phyloP scores from a whole-genome alignment of 2,797 vertebrate species.

The Melanotaenia trifasciata region DNA sequence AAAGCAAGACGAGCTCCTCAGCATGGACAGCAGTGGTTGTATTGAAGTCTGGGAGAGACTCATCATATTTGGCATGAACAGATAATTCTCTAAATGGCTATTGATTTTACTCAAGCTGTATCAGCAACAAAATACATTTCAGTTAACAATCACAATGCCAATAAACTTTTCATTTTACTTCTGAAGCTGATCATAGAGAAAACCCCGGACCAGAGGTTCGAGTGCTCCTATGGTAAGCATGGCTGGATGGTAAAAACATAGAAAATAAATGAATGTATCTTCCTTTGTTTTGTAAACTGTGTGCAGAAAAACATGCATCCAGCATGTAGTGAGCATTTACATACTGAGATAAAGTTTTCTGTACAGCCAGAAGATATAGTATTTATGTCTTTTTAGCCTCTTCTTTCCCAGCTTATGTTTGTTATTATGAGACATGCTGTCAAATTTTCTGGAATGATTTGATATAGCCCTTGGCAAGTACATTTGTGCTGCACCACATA shows the following conservation, averaged over 20 bases:
- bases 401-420: constrained; percentile 42
- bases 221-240: constrained; percentile 11
- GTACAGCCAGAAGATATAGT: constrained; percentile 14
- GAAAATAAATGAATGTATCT: background rate
- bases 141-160: constrained; percentile 36
- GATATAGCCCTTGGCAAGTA: constrained; percentile 41
- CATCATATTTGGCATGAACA: constrained; percentile 71
- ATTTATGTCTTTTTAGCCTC: constrained; percentile 19
- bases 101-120: constrained; percentile 64
- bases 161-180: constrained; percentile 50
- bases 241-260: background rate
- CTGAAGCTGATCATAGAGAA: constrained; percentile 40
- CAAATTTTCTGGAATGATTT: constrained; percentile 54
- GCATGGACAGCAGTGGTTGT: constrained; percentile 24
- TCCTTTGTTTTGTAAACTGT: background rate
- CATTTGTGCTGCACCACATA: constrained; percentile 37
- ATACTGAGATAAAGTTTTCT: constrained; percentile 39
- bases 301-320: constrained; percentile 23
- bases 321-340: constrained; percentile 34
- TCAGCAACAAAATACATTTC: constrained; percentile 68
- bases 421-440: constrained; percentile 47
- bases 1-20: constrained; percentile 27
- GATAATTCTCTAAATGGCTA: constrained; percentile 75
- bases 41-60: constrained; percentile 51
- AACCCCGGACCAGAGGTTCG: background rate